phyloP scores from a whole-genome alignment of 2,888 invertebrate genomes.

The Augochlorella aurata region DNA sequence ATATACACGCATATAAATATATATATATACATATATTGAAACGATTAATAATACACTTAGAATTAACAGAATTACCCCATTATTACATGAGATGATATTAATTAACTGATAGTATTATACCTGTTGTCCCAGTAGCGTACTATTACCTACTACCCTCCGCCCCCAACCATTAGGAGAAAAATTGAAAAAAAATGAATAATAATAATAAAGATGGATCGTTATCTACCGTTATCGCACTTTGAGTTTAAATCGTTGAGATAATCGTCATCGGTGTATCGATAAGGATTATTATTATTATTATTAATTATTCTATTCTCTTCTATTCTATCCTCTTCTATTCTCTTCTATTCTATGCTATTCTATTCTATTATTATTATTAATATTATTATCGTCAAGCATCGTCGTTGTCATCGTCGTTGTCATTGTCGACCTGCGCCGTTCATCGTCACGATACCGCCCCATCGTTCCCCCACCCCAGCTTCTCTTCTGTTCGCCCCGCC shows the following conservation, averaged over 20 bases:
- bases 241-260: constrained; percentile 60
- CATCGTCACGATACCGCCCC: constrained; percentile 34
- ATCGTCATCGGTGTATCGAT: constrained; percentile 58
- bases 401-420: constrained; percentile 46
- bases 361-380: constrained; percentile 57
- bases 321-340: constrained; percentile 52
- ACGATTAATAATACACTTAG: constrained; percentile 51
- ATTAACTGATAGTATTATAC: constrained; percentile 76
- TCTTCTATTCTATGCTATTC: constrained; percentile 46
- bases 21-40: constrained; percentile 20
- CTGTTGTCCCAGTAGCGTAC: constrained; percentile 70
- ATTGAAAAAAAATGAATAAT: constrained; percentile 21
- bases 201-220: constrained; percentile 31
- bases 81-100: constrained; percentile 65
- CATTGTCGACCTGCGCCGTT: constrained; percentile 37
- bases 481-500: not conserved
- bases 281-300: constrained; percentile 60
- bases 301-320: constrained; percentile 51
- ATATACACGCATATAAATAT: constrained; percentile 13
- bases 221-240: constrained; percentile 64
- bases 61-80: constrained; percentile 58
- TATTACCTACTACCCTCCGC: constrained; percentile 48
- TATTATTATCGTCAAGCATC: constrained; percentile 51
- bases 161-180: constrained; percentile 42
- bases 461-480: constrained; percentile 8